These are phyloP conservation scores for Muscicapa comitata DNA, from an alignment of 2,797 vertebrate species.

Conservation along the genomic window DNA sequence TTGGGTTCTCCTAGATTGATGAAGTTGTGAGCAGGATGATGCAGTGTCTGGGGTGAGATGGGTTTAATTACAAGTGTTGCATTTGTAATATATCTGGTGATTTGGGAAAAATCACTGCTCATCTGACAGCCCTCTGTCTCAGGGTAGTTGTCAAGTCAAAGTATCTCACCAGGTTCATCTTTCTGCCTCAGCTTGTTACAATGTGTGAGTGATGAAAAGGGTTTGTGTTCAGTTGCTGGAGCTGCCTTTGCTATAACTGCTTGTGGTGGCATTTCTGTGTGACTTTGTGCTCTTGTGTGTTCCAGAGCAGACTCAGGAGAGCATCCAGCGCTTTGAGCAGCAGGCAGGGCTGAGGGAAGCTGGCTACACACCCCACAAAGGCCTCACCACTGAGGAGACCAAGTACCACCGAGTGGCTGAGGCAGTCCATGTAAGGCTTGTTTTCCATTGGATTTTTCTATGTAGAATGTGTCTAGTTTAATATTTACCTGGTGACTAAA, in stretches of 20 bases:
- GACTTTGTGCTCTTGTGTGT: slow-evolving; percentile 49
- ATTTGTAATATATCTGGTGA: neutral
- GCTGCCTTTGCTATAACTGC: neutral
- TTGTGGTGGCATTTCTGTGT: neutral
- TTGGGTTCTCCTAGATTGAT: neutral
- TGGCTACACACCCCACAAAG: slow-evolving; percentile 91
- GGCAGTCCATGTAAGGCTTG: slow-evolving; percentile 84
- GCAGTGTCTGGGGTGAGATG: neutral
- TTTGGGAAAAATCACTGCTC: neutral
- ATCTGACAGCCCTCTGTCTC: neutral
- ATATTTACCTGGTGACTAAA: neutral
- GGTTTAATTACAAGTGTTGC: neutral
- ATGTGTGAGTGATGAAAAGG: rapidly evolving
- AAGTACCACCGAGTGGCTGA: slow-evolving; percentile 87
- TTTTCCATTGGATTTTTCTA: neutral
- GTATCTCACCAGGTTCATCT: neutral
- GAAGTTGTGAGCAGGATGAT: neutral
- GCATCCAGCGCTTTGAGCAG: slow-evolving; percentile 91
- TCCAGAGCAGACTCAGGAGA: slow-evolving; percentile 91
- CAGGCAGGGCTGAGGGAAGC: slow-evolving; percentile 90
- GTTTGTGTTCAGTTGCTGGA: neutral
- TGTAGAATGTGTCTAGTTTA: neutral
- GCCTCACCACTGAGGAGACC: slow-evolving; percentile 89
- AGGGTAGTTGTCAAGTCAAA: neutral
- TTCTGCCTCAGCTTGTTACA: neutral